Evolutionary conservation across 2,888 invertebrate species (phyloP).

Genomic region (Sialis lutaria): DNA sequence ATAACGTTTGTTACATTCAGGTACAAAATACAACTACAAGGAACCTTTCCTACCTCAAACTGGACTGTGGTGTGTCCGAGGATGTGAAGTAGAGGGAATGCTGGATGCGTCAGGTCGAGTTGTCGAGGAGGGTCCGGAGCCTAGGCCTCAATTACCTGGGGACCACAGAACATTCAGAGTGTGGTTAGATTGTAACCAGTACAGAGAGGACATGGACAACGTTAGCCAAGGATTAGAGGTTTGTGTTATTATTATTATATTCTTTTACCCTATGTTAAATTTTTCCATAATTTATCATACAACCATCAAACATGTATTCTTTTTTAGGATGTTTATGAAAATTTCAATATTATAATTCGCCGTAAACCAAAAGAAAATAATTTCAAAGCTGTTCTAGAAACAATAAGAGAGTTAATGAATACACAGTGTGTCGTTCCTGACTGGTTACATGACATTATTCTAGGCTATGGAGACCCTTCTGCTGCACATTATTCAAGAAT

Average conservation of each 20-base stretch:
- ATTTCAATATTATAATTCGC: constrained; percentile 92
- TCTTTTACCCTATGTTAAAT: neutral
- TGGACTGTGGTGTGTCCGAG: constrained; percentile 79
- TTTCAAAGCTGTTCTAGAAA: constrained; percentile 98
- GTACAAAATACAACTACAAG: constrained; percentile 64
- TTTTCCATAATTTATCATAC: neutral
- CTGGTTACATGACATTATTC: constrained; percentile 90
- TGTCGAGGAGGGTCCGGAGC: constrained; percentile 91
- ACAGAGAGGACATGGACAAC: constrained; percentile 76
- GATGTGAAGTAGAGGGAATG: constrained; percentile 98
- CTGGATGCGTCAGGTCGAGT: constrained; percentile 86
- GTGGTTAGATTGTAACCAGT: constrained; percentile 94
- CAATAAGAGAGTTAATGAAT: constrained; percentile 97
- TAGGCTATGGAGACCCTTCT: constrained; percentile 96
- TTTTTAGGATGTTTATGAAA: constrained; percentile 63
- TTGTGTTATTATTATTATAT: constrained; percentile 10
- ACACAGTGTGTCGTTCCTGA: constrained; percentile 94
- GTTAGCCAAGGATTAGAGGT: constrained; percentile 67
- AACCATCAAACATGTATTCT: too few relatives aligned
- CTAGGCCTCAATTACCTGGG: constrained; percentile 70
- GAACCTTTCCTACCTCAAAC: constrained; percentile 84
- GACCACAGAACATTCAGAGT: constrained; percentile 86
- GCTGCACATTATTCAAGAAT: constrained; percentile 95
- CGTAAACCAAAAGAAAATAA: constrained; percentile 99
- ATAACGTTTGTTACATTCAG: constrained; percentile 19